Base-by-base conservation (phyloP, 2,113 vertebrate genomes). In the Ceyx melanurus region DNA sequence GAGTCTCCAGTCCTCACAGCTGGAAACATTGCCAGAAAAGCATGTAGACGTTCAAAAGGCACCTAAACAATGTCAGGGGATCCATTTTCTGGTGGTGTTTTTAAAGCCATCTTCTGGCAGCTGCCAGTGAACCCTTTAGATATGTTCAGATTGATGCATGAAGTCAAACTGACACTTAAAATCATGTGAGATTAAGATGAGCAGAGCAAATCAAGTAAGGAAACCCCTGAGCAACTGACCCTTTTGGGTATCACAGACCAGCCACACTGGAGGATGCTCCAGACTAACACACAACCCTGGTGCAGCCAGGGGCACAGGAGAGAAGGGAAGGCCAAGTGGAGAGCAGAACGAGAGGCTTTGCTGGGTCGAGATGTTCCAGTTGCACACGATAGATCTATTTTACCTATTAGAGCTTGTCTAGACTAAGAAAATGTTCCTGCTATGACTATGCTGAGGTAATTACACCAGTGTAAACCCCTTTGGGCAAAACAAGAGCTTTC, bases 401-500 rank as follows among this genome's bases (percentile, higher is more conserved):
- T 91, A 94, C n/a, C 79, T 88, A 79, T 89, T 95, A 88, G 78
- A 94, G 95, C 96, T 93, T 96, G 92, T 96, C 95, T 96, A 95
- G 95, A 96, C 94, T 87, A 88, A 95, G 92, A 89, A 89, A 95
- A 94, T 80, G 91, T 94, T 94, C 94, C 95, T 93, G 67, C 89
- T 85, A 85, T 95, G 91, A 96, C 86, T 95, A 13, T 14, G 78
- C 90, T 58, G 71, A 83, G 82, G 82, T 94, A 94, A 95, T 95
- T 96, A 94, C 45, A 94, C 67, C 82, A 91, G 64, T 43, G 81
- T 71, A 95, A 94, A 93, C 64, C 87, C 91, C 96, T 92, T 89
- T 93, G 95, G 95, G 94, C 94, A 96, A 96, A 96, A 95, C 89
- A 96, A 96, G 84, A 93, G 94, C 89, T 94, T 93, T 93, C 89